Evolutionary conservation across 2,797 vertebrate genomes (phyloP), one percentile per base, ranked within the genome.

Genomic region (Chrysolophus pictus): DNA sequence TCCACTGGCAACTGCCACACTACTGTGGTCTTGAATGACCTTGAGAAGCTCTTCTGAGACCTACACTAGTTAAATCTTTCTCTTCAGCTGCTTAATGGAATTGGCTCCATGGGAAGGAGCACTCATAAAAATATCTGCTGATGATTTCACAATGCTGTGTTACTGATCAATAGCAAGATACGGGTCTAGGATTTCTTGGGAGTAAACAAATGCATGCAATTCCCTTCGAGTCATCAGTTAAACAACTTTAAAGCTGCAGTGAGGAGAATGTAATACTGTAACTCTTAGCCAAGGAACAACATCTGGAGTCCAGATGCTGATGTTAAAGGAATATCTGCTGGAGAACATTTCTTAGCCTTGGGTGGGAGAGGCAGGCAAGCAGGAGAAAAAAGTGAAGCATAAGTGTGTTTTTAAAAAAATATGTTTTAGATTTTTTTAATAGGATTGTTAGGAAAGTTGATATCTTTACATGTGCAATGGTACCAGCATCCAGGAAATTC

Each of bases 301-400:
- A 94, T 81, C 74, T 91, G 94, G 82, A 89, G 39, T 47, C 55
- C 82, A 87, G 75, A 84, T 87, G 85, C 39, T 75, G 68, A 24
- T 71, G 39, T 72, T 89, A 68, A 71, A 71, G 67, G 26, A 84
- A 11, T 77, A 77, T 63, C 53, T 94, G 58, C 78, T 70, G 44
- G 47, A 75, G 26, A 81, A 72, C 41, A 56, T 29, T 78, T 91
- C 47, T 67, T 55, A 87, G 39, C 17, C 44, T 55, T 71, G 67
- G 4, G 17, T 46, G 42, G 19, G 39, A 28, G 35, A 64, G 78
- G n/a, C 71, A 69, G 39, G 31, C 44, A 68, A 68, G 23, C 10
- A 70, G 55, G 16, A 82, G 22, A 51, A 84, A 70, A 82, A 51
- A 26, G 14, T 23, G 47, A 84, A 63, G 35, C 22, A 76, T 35